Evolutionary conservation across 2,113 vertebrate genomes (phyloP), one percentile per base, ranked within the genome.

Genomic region (Nyctibius bracteatus): DNA sequence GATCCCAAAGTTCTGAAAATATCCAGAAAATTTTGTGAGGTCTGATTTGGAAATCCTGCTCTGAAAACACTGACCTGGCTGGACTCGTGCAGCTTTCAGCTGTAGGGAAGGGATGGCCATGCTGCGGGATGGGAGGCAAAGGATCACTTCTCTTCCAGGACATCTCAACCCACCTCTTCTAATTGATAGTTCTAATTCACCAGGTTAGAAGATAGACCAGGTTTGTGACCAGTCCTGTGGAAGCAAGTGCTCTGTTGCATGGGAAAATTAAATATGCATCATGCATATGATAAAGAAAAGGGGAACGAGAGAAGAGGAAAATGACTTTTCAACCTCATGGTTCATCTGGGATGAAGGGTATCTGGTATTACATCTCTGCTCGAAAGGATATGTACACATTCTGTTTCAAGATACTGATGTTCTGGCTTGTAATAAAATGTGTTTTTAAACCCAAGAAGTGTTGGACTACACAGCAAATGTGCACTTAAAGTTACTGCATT

Each of bases 401-500:
- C 35, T 89, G 14, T 85, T 92, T 89, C 71, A 84, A 94, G 61
- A 91, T 68, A 37, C 47, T 59, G 67, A 39, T 63, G 43, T 63
- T 91, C 89, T 96, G 65, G 43, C 39, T 94, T 84, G 65, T 71
- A 91, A 94, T 75, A 84, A 92, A 95, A 86, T 33, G 77, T 81
- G 55, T 0, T 94, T 96, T 95, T 88, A 88, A 94, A 88, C 73
- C 51, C 72, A 88, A 81, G 63, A 94, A 91, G 77, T 81, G 77
- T 89, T 97, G 96, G 93, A 96, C 73, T 92, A 78, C 39, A 31
- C 68, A 75, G 41, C 81, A 78, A 87, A 95, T 71, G 73, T 91
- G 94, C 96, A 96, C 95, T 97, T 96, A 95, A 96, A 91, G 81
- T 95, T 84, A 63, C 89, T 92, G 78, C 73, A 68, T 87, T 94